These are phyloP conservation scores for Cephus rjabovi DNA, from an alignment of 2,888 invertebrate genomes.

Conservation along the genomic window DNA sequence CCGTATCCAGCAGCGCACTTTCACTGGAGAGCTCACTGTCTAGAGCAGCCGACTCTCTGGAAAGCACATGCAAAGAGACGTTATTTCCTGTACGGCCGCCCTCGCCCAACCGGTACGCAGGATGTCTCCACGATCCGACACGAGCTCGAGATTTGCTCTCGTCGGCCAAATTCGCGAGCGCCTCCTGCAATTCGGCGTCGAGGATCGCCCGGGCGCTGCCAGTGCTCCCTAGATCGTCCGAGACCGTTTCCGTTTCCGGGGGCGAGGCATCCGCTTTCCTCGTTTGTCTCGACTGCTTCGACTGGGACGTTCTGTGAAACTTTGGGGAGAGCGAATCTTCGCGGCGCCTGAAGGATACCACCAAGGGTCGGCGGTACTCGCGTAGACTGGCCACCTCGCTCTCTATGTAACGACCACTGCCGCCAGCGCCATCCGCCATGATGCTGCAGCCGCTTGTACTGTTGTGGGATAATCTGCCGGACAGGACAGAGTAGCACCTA, in stretches of 20 bases:
- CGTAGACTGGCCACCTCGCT: constrained; percentile 57
- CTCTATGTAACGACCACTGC: constrained; percentile 59
- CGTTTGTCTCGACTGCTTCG: neutral
- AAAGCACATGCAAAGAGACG: constrained; percentile 16
- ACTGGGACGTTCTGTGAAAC: neutral
- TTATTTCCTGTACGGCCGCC: constrained; percentile 11
- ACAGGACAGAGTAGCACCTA: constrained; percentile 61
- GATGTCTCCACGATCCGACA: too few species aligned
- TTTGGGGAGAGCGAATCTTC: constrained; percentile 6
- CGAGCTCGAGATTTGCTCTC: constrained; percentile 1
- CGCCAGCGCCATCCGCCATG: constrained; percentile 7
- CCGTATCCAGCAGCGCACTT: neutral
- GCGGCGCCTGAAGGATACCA: constrained; percentile 62
- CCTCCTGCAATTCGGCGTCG: constrained; percentile 11
- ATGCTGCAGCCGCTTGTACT: constrained; percentile 17
- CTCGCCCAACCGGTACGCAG: neutral
- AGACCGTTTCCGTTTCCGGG: constrained; percentile 4
- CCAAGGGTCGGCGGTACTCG: constrained; percentile 56
- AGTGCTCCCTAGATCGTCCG: constrained; percentile 9
- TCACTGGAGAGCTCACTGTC: constrained; percentile 7
- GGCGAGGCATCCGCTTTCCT: constrained; percentile 6
- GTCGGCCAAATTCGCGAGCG: constrained; percentile 12
- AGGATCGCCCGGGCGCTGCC: too few species aligned
- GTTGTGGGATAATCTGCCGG: constrained; percentile 56
- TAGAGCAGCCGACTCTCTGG: constrained; percentile 18